phyloP scores from a whole-genome alignment of 2,797 vertebrate species.

The Enteromius unitaeniatus region DNA sequence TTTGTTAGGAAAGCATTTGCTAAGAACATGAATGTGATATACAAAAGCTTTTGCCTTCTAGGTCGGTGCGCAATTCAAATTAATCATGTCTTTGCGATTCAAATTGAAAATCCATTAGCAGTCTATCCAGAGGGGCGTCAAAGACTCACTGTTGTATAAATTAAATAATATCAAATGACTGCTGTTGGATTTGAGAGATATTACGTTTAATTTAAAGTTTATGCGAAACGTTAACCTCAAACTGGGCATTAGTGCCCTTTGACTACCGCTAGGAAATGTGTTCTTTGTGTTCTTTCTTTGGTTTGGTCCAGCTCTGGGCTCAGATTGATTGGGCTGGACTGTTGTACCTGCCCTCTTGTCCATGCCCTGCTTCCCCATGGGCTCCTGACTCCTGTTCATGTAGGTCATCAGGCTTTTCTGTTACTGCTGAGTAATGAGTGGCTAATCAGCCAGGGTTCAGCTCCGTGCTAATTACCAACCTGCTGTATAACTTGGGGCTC shows the following conservation, averaged over 20 bases:
- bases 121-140: neutral
- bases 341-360: slow-evolving; percentile 8
- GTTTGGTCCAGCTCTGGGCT: neutral
- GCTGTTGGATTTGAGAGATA: neutral
- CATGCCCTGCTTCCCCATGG: slow-evolving; percentile 6
- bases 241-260: neutral
- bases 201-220: neutral
- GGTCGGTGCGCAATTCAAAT: neutral
- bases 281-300: neutral
- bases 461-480: slow-evolving; percentile 39
- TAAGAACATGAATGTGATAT: neutral
- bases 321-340: neutral
- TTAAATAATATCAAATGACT: neutral
- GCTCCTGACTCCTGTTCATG: slow-evolving; percentile 20
- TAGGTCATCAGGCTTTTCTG: slow-evolving; percentile 23
- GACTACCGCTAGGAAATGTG: neutral
- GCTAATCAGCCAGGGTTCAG: slow-evolving; percentile 28
- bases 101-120: slow-evolving; percentile 28
- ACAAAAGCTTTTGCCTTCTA: slow-evolving; percentile 5
- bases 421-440: slow-evolving; percentile 45
- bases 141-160: neutral
- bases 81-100: slow-evolving; percentile 12
- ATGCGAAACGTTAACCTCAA: neutral
- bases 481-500: slow-evolving; percentile 22
- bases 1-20: slow-evolving; percentile 18